Evolutionary conservation across 2,888 invertebrate species (phyloP).

Genomic region (Ophioninae sp.): DNA sequence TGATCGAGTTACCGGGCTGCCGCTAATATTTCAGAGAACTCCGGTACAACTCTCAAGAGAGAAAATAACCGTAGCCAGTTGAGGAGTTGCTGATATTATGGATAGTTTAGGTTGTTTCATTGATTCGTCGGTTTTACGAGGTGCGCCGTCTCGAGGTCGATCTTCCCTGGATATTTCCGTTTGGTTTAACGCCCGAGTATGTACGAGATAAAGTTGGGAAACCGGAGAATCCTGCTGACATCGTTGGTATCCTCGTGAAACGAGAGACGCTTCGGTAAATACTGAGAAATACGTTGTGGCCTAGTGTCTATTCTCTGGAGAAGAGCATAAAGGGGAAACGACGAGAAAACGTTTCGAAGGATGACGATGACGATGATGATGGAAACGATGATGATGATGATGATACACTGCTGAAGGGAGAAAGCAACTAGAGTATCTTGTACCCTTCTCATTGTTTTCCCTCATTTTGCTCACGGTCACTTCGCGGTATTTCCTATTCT

Average conservation of each 20-base stretch:
- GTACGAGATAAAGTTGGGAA: constrained; percentile 35
- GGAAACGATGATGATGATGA: constrained; percentile 45
- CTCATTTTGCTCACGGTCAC: constrained; percentile 41
- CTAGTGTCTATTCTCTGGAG: constrained; percentile 32
- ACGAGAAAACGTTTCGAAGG: constrained; percentile 49
- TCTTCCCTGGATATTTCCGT: constrained; percentile 34
- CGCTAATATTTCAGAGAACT: neutral
- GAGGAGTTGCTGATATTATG: neutral
- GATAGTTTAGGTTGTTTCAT: constrained; percentile 7
- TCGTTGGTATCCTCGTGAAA: constrained; percentile 34
- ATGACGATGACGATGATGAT: constrained; percentile 41
- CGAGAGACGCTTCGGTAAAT: constrained; percentile 61
- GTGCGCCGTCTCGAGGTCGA: constrained; percentile 4
- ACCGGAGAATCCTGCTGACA: constrained; percentile 56
- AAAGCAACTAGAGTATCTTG: constrained; percentile 10
- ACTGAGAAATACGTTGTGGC: constrained; percentile 52
- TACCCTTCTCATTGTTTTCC: constrained; percentile 28
- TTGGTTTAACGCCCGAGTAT: constrained; percentile 43
- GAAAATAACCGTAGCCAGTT: neutral
- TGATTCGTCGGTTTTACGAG: constrained; percentile 19
- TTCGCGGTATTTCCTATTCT: constrained; percentile 34
- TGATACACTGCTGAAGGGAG: constrained; percentile 22
- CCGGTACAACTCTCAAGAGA: neutral
- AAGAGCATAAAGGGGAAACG: constrained; percentile 8
- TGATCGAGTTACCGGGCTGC: neutral